Conservation (phyloP, 2,888 invertebrate genomes). For the Plebejus melissa region DNA sequence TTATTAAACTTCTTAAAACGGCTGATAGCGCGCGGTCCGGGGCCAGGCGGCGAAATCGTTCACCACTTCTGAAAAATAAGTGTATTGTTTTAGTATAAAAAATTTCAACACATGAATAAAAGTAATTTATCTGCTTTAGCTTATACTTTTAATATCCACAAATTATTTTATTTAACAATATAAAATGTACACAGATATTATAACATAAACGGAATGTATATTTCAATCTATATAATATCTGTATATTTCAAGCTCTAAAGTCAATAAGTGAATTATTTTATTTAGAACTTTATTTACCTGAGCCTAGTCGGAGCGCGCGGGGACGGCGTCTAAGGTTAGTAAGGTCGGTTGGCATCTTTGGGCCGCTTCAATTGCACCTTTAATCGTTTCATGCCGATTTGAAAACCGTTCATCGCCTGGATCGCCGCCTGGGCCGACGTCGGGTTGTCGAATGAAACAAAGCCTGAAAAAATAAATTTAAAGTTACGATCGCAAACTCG, state of each 20-base stretch:
- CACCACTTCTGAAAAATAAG: constrained; percentile 49
- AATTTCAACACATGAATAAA: background rate
- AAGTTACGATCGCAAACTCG: background rate
- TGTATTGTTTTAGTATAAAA: background rate
- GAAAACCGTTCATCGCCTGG: constrained; percentile 99
- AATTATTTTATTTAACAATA: too few species aligned
- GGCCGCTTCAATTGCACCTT: constrained; percentile 99
- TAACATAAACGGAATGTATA: too few species aligned
- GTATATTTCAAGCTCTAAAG: too few species aligned
- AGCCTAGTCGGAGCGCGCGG: constrained; percentile 63
- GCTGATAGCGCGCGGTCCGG: constrained; percentile 65
- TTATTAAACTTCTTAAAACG: constrained; percentile 73
- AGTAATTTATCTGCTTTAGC: background rate
- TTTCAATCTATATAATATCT: too few species aligned
- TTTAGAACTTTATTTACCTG: constrained; percentile 42
- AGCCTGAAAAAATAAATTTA: constrained; percentile 83
- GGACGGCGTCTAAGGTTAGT: constrained; percentile 88
- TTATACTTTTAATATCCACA: background rate
- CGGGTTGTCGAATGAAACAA: constrained; percentile 99
- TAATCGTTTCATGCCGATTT: constrained; percentile 99
- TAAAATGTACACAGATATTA: too few species aligned
- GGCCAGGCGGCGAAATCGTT: constrained; percentile 53
- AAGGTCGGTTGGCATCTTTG: constrained; percentile 98
- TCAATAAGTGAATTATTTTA: too few species aligned
- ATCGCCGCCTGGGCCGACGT: constrained; percentile 98